Evolutionary conservation across 2,888 invertebrate genomes (phyloP).

Genomic region (Listrodromus nycthemerus): DNA sequence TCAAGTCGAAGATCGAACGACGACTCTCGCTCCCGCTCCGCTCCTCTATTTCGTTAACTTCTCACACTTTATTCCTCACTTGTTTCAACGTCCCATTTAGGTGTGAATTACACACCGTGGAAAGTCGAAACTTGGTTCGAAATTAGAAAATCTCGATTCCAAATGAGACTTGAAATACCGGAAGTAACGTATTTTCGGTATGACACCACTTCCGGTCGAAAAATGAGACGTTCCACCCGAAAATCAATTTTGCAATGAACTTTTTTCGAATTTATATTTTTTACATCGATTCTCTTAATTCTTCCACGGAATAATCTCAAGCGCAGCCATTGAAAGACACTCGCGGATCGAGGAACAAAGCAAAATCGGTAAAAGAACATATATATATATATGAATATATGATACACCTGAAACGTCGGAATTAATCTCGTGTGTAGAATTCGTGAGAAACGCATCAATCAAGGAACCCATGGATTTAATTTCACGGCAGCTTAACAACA

Average conservation of each 20-base stretch:
- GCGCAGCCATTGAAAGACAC: not conserved
- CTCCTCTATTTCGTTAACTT: conserved; percentile 26
- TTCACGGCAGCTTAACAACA: not conserved
- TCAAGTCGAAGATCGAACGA: conserved; percentile 62
- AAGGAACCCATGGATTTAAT: not conserved
- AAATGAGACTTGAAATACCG: no score
- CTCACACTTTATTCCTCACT: conserved; percentile 32
- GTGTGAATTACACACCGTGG: not conserved
- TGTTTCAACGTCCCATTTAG: conserved; percentile 27
- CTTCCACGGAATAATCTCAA: not conserved
- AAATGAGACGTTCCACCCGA: not conserved
- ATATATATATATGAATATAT: no score
- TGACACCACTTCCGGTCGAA: no score
- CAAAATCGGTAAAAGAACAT: not conserved
- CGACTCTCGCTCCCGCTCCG: not conserved
- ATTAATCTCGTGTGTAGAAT: not conserved
- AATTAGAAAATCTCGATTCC: not conserved
- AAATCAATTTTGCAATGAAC: not conserved
- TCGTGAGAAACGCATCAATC: no score
- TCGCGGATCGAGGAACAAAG: not conserved
- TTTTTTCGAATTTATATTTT: no score
- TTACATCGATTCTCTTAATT: no score
- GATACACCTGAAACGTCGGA: not conserved
- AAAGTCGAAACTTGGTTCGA: not conserved
- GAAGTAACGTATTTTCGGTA: no score